Base-by-base conservation (phyloP, 2,888 invertebrate genomes). In the Ectobius pallidus region DNA sequence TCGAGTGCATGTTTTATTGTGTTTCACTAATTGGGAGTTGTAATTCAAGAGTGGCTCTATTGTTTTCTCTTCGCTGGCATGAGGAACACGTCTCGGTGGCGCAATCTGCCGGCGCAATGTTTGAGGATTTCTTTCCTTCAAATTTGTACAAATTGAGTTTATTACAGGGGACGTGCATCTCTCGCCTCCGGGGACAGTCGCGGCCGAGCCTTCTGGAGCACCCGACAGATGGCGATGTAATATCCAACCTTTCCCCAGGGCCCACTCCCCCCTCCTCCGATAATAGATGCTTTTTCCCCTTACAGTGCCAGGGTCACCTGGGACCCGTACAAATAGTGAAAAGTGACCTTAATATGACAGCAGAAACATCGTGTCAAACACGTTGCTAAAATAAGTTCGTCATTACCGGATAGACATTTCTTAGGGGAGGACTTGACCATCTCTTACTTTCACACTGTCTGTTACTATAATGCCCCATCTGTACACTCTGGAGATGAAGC, bases 1-100 rank as follows among this genome's bases (percentile, higher is more conserved):
- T 34, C 34, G 34, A 34, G 18, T 22, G 46, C n/a, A 30, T 25
- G 42, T 69, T 61, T 73, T 70, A 73, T 75, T 75, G 69, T 75
- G 70, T 75, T 75, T 71, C 69, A 22, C 69, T 75, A 75, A 75
- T 75, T 75, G 74, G 74, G 73, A 67, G 74, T 32, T 68, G 69
- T 75, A 75, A 75, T 75, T 75, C 52, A 72, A 75, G 74, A 46
- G 69, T 27, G 18, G 63, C 14, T 52, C 34, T 49, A 65, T 71
- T 71, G 71, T 65, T 55, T 71, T 49, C n/a, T 25, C 63, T 63
- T 69, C n/a, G n/a, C n/a, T n/a, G n/a, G n/a, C n/a, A n/a, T 18
- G 7, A n/a, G 39, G 7, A n/a, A 4, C 46, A 20, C 32, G 16
- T 16, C 30, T n/a, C 58, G n/a, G 25, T 58, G 52, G 30, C 27